Evolutionary conservation across 2,797 vertebrate genomes (phyloP).

Genomic region (Toxotes lorentzi): DNA sequence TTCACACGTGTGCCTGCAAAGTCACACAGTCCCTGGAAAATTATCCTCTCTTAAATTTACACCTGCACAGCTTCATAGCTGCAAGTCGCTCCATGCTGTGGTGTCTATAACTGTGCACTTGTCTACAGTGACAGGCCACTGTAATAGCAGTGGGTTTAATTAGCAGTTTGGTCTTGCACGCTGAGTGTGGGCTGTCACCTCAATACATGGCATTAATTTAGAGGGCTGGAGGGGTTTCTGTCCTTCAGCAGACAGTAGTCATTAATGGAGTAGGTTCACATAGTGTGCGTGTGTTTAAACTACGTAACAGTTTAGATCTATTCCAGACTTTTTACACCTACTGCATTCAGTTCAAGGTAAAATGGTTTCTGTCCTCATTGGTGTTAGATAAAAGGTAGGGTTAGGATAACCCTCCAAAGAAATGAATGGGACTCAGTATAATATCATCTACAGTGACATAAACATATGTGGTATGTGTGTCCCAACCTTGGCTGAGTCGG

Average conservation of each 20-base stretch:
- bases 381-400: too few relatives aligned
- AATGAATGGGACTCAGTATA: background rate
- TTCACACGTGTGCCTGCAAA: background rate
- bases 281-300: slow-evolving; percentile 12
- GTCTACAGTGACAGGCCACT: slow-evolving; percentile 27
- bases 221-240: slow-evolving; percentile 26
- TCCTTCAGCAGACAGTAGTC: slow-evolving; percentile 49
- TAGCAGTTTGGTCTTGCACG: slow-evolving; percentile 51
- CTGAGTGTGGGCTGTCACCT: slow-evolving; percentile 60
- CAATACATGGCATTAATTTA: slow-evolving; percentile 65
- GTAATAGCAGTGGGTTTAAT: slow-evolving; percentile 60
- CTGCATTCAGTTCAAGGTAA: background rate
- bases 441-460: background rate
- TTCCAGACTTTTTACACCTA: background rate
- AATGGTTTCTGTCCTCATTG: background rate
- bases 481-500: slow-evolving; percentile 92
- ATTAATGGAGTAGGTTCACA: slow-evolving; percentile 34
- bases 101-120: slow-evolving; percentile 7
- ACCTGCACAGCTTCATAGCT: background rate
- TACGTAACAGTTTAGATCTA: slow-evolving; percentile 8
- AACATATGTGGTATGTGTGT: background rate
- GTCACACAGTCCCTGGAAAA: background rate
- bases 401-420: background rate
- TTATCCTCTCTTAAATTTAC: slow-evolving; percentile 2
- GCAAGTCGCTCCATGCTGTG: slow-evolving; percentile 8